A percentile compares a stretch with the other conserved stretches of the same genome.
phyloP scores from a whole-genome alignment of 2,113 vertebrate species.

The Leptodactylus fuscus region DNA sequence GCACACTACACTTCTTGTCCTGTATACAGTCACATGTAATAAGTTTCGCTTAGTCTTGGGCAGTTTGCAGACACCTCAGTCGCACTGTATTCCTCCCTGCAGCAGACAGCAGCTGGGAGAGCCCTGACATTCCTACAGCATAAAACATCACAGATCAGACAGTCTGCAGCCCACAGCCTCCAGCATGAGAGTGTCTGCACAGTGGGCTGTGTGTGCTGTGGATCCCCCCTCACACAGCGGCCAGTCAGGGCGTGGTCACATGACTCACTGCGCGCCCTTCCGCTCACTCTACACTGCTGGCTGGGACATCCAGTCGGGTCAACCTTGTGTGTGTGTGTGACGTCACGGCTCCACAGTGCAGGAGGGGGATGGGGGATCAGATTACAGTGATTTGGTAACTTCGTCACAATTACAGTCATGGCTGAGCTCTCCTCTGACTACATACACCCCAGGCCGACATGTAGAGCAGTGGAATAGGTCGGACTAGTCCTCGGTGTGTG shows the following conservation, averaged over 20 bases:
- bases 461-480: neutral
- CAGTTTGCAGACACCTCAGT: slow-evolving; percentile 6
- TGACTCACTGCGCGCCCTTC: slow-evolving; percentile 35
- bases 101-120: slow-evolving; percentile 27
- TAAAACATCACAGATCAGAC: slow-evolving; percentile 9
- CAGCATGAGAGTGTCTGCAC: neutral
- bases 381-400: neutral
- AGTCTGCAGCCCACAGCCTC: slow-evolving; percentile 13
- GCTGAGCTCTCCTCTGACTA: neutral
- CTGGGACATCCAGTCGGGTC: slow-evolving; percentile 42
- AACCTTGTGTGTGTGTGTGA: slow-evolving; percentile 8
- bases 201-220: neutral
- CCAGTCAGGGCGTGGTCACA: slow-evolving; percentile 42
- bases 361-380: neutral
- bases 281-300: neutral
- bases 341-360: neutral
- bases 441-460: neutral
- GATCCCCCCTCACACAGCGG: neutral
- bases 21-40: too few species aligned
- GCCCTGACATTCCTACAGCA: slow-evolving; percentile 23
- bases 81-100: neutral
- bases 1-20: too few species aligned
- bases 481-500: neutral
- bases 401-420: neutral
- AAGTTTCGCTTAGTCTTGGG: neutral